Conservation (phyloP, 2,797 vertebrate species). For the Ctenochaetus hawaiiensis region DNA sequence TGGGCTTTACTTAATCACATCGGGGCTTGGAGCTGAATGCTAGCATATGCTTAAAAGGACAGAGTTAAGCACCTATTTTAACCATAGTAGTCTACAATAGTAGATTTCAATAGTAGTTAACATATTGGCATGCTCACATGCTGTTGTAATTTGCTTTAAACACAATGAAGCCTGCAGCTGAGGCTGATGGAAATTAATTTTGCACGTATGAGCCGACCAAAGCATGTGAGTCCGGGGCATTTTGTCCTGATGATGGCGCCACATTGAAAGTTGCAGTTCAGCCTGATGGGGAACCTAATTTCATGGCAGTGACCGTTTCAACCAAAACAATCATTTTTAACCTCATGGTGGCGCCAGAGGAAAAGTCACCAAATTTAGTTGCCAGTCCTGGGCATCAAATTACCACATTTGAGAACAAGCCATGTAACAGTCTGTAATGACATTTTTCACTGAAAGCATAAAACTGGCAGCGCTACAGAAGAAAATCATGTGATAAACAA, state of each 20-base stretch:
- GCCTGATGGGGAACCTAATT: neutral
- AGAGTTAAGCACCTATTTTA: neutral
- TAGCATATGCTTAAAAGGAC: neutral
- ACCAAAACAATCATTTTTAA: neutral
- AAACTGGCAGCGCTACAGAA: neutral
- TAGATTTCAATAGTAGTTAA: too few species aligned
- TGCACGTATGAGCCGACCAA: neutral
- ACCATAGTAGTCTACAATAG: neutral
- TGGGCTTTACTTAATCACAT: neutral
- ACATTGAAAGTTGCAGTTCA: neutral
- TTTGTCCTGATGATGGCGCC: neutral
- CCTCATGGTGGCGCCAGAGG: neutral
- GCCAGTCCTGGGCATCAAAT: neutral
- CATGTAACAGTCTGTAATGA: neutral
- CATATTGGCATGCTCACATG: neutral
- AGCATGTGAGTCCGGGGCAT: neutral
- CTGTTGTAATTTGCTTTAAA: neutral
- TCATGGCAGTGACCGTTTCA: neutral
- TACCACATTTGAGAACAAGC: neutral
- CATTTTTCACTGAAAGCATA: neutral
- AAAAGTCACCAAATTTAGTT: neutral
- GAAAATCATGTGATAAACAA: neutral
- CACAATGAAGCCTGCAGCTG: neutral
- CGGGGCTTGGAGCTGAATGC: neutral
- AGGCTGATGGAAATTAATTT: neutral